Percentiles rank a stretch among this genome's conserved stretches.
Evolutionary conservation across 2,797 vertebrate genomes (phyloP).

Genomic region (Clamator glandarius): DNA sequence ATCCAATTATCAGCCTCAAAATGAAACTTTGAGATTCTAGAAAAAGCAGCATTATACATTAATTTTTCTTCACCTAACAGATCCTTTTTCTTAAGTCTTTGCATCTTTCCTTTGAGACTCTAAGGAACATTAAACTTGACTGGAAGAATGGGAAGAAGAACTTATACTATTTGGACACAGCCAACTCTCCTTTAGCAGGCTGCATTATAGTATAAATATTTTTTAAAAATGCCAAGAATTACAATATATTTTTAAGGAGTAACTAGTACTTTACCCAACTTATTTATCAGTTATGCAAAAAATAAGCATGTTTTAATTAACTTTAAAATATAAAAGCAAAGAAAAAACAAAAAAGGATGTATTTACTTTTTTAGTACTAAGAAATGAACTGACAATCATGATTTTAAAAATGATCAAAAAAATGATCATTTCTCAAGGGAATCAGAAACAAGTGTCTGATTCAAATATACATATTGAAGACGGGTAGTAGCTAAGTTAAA

Average conservation of each 20-base stretch:
- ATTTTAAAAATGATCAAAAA: not conserved
- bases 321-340: not conserved
- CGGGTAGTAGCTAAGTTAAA: not conserved
- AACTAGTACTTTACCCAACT: not conserved
- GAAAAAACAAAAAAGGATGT: not conserved
- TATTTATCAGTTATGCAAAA: not conserved
- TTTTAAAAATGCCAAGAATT: not conserved
- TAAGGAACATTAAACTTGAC: not conserved
- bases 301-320: not conserved
- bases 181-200: not conserved
- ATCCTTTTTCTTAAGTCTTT: not conserved
- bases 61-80: not conserved
- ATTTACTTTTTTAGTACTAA: not conserved
- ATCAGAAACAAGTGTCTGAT: not conserved
- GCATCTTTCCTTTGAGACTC: not conserved
- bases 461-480: not conserved
- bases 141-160: not conserved
- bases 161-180: not conserved
- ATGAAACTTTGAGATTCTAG: not conserved
- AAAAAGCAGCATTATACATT: not conserved
- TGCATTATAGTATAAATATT: not conserved
- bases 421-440: not conserved
- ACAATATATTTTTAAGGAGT: not conserved
- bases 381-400: not conserved
- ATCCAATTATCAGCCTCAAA: not conserved